These are phyloP conservation scores for Orchestes rusci DNA, from an alignment of 2,888 invertebrate species.

Conservation along the genomic window DNA sequence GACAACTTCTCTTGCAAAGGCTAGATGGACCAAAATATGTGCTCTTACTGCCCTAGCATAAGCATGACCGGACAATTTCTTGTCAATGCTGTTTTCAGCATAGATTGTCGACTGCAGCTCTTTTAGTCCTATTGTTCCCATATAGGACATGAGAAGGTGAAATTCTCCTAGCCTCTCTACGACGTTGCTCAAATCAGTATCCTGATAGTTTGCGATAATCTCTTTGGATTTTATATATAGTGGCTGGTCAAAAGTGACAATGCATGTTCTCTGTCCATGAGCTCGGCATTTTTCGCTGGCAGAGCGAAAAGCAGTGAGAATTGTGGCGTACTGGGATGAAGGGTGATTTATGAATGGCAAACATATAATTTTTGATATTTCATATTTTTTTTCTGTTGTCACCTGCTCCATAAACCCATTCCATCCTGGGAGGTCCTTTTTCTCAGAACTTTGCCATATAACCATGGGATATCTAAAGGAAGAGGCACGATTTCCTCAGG, in stretches of 20 bases:
- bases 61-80: constrained; percentile 30
- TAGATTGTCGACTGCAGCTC: not conserved
- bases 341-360: constrained; percentile 3
- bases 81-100: constrained; percentile 23
- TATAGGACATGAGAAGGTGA: constrained; percentile 8
- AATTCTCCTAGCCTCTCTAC: constrained; percentile 4
- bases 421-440: constrained; percentile 3
- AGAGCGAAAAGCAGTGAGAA: not conserved
- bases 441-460: not conserved
- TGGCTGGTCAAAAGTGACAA: constrained; percentile 11
- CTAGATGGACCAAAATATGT: constrained; percentile 6
- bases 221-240: constrained; percentile 11
- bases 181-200: constrained; percentile 1
- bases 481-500: constrained; percentile 1
- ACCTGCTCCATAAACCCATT: constrained; percentile 8
- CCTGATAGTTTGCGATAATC: not conserved
- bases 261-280: constrained; percentile 6
- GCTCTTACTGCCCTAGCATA: constrained; percentile 28
- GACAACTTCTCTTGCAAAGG: constrained; percentile 7
- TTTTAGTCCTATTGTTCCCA: constrained; percentile 6
- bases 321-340: not conserved
- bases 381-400: not conserved
- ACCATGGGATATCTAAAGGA: not conserved
- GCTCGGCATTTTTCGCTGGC: not conserved
- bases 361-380: constrained; percentile 1